Base-by-base conservation (phyloP, 2,888 invertebrate species). In the Achlya flavicornis region DNA sequence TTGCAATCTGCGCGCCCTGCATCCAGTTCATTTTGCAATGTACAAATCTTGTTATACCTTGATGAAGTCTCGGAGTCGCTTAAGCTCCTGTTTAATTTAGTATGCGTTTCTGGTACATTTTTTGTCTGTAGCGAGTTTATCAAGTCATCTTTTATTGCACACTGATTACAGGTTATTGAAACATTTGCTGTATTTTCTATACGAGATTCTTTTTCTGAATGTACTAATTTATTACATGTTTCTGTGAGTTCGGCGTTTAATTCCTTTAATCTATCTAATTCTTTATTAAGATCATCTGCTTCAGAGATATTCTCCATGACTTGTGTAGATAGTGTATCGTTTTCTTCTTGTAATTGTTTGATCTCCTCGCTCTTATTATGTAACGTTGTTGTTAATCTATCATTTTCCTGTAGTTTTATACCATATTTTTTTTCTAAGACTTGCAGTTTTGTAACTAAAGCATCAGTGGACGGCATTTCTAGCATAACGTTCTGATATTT, bases 271-370 rank as follows among this genome's bases (percentile, higher is more conserved):
- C 38, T 69, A 46, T 85, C 74, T n/a, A 93, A 68, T 71, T 91
- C 86, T 68, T 86, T 85, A 66, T 86, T 94, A 4, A 95, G 81
- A 41, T 81, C 77, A 61, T 95, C 95, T 19, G 85, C 86, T 70
- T 95, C 95, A 63, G 94, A 92, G 62, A 95, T 88, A 66, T 85
- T 93, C 60, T 95, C 95, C 85, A 95, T 94, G 3, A 96, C 72
- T 79, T 95, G 92, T 53, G 89, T 94, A 0, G 96, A 95, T 33
- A 96, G 83, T 60, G 87, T 84, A 70, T 94, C 94, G 74, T 94
- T 93, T 81, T 95, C 95, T 14, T 85, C 84, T 82, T 94, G 94
- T 66, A 95, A 82, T 35, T 76, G 79, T 63, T 82, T 75, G 32
- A 94, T 70, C 71, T 90, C 72, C 53, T 73, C 70, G 63, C 72